A percentile compares a stretch with the other conserved stretches of the same genome.
phyloP scores from a whole-genome alignment of 2,888 invertebrate species.

The Sipha maydis region DNA sequence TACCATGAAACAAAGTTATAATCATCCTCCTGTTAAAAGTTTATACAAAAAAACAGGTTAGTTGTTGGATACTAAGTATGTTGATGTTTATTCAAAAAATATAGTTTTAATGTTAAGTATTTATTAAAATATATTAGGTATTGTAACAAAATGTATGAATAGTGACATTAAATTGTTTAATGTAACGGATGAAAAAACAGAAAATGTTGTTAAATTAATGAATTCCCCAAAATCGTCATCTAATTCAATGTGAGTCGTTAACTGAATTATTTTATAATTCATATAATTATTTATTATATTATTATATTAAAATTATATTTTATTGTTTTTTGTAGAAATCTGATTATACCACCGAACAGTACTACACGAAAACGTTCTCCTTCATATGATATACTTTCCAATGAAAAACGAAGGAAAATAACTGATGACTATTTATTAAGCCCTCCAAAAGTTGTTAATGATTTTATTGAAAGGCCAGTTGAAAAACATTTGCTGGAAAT shows the following conservation, averaged over 20 bases:
- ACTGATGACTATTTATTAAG: background rate
- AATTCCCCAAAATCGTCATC: background rate
- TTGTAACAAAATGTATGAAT: constrained; percentile 6
- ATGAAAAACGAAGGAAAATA: constrained; percentile 48
- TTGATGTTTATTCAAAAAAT: background rate
- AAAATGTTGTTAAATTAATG: background rate
- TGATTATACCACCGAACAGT: constrained; percentile 11
- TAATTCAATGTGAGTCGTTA: constrained; percentile 14
- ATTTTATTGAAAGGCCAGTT: background rate
- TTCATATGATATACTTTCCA: background rate
- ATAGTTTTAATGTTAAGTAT: background rate
- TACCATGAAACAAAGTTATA: background rate
- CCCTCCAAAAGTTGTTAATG: background rate
- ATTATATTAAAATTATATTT: background rate
- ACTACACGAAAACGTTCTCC: constrained; percentile 10
- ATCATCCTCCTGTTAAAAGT: background rate
- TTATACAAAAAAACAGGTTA: constrained; percentile 39
- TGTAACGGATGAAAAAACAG: background rate
- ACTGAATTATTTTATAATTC: no score
- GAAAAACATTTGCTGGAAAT: constrained; percentile 35
- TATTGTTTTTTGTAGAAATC: constrained; percentile 14
- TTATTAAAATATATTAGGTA: constrained; percentile 9
- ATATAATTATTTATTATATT: background rate
- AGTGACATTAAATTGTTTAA: constrained; percentile 25
- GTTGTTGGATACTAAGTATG: background rate